Conservation (phyloP, 2,888 invertebrate species). For the Drosophila quinaria region DNA sequence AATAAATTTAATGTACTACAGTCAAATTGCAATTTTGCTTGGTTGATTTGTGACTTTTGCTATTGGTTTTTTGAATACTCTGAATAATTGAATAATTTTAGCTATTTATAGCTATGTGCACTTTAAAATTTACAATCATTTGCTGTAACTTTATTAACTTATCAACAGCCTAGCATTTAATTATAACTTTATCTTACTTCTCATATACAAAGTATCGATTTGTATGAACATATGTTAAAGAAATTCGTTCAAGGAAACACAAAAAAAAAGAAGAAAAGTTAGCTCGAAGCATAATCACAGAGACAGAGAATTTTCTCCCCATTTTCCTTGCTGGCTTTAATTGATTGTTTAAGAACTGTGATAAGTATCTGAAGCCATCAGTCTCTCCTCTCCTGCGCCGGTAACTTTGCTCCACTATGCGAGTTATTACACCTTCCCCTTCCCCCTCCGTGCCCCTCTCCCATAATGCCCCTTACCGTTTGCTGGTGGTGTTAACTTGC, state of each 20-base stretch:
- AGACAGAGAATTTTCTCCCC: constrained; percentile 1
- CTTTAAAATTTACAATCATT: not conserved
- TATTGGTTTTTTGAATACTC: not conserved
- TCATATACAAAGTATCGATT: not conserved
- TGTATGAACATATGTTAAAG: constrained; percentile 11
- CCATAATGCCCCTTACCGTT: constrained; percentile 18
- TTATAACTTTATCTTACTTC: constrained; percentile 3
- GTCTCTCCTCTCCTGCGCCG: not conserved
- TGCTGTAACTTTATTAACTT: not conserved
- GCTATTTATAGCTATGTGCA: not conserved
- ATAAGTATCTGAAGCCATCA: constrained; percentile 31
- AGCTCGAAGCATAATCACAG: constrained; percentile 28
- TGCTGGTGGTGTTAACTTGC: constrained; percentile 73
- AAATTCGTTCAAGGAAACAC: constrained; percentile 26
- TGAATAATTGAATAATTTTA: not conserved
- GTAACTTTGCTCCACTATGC: constrained; percentile 48
- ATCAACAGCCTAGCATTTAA: constrained; percentile 2
- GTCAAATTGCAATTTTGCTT: too few relatives aligned
- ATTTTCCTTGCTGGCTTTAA: constrained; percentile 25
- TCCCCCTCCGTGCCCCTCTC: not conserved
- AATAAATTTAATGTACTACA: too few relatives aligned
- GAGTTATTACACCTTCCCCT: constrained; percentile 15
- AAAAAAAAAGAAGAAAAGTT: constrained; percentile 8
- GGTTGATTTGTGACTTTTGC: too few relatives aligned
- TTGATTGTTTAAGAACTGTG: constrained; percentile 53